These are phyloP conservation scores for Drosophila subpulchrella DNA, from an alignment of 1,140 invertebrate species.

Conservation along the genomic window DNA sequence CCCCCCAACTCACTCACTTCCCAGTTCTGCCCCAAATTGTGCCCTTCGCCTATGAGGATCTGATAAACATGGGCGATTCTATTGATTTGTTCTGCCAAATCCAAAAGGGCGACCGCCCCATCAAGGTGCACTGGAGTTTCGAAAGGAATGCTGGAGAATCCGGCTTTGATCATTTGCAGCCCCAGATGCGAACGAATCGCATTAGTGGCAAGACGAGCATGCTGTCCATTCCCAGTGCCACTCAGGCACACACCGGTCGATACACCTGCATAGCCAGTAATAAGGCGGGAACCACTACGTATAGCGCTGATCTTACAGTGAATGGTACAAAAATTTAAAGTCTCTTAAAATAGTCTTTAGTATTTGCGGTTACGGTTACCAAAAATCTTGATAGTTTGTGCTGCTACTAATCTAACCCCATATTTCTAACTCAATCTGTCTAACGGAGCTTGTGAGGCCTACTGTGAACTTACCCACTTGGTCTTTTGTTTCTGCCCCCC, in stretches of 20 bases:
- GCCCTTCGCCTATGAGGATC: slow-evolving; percentile 89
- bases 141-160: slow-evolving; percentile 80
- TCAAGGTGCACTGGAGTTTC: slow-evolving; percentile 90
- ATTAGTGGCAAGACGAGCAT: slow-evolving; percentile 89
- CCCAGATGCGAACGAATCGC: slow-evolving; percentile 85
- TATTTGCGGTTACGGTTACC: slow-evolving; percentile 85
- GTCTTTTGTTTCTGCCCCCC: background rate
- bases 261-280: slow-evolving; percentile 92
- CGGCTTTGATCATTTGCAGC: slow-evolving; percentile 57
- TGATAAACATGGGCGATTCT: slow-evolving; percentile 88
- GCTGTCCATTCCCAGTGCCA: slow-evolving; percentile 86
- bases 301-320: slow-evolving; percentile 87
- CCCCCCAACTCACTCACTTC: slow-evolving; percentile 17
- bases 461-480: slow-evolving; percentile 8
- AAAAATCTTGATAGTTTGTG: slow-evolving; percentile 70
- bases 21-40: slow-evolving; percentile 89
- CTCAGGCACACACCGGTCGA: slow-evolving; percentile 87
- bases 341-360: slow-evolving; percentile 85
- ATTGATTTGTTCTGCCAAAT: slow-evolving; percentile 88
- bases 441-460: slow-evolving; percentile 21
- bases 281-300: slow-evolving; percentile 89
- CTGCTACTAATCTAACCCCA: slow-evolving; percentile 42
- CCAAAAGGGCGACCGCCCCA: slow-evolving; percentile 92
- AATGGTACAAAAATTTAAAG: slow-evolving; percentile 77
- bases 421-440: slow-evolving; percentile 16